Base-by-base conservation (phyloP, 2,888 invertebrate species). In the Chrysomela aeneicollis region DNA sequence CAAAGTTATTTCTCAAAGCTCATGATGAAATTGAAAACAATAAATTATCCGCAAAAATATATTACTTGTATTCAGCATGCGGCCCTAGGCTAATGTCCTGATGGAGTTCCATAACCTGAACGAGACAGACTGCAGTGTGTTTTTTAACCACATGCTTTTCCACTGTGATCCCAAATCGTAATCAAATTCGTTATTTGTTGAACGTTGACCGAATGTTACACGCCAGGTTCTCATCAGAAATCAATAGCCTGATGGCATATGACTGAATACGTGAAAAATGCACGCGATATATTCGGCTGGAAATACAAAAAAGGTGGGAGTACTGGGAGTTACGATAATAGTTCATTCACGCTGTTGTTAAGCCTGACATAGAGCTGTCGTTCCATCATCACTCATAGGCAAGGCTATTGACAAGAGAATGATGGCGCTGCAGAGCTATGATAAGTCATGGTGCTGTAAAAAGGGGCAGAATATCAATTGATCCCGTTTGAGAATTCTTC, bases 321-420 rank as follows among this genome's bases (percentile, higher is more conserved):
- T 42, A 6, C 3, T 42, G 15, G 42, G 42, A 42, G 42, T 42
- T 42, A 42, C 42, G 51, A 64, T 57, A 64, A 64, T 60, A 50
- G 64, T 64, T 64, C 57, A 60, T 32, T 61, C 51, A 47, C 55
- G 46, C 64, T 64, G 60, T 64, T 64, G 64, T 64, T 57, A 60
- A 57, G 57, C 42, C 60, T 64, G 57, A 59, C 57, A 61, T 22
- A 57, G 18, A 26, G 35, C 32, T 57, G 60, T 51, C 60, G 64
- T 46, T 57, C 51, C 55, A 46, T 47, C 60, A 64, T 64, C 60
- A 55, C 47, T 51, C 51, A 64, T 53, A 59, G 54, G 51, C 52
- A 30, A 18, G 52, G 18, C 60, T 35, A 51, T 60, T 57, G 64
- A 51, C 60, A 54, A 46, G 30, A 52, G 64, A 64, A 50, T 55